These are phyloP conservation scores for Acropora tenuis DNA, from an alignment of 64 coral and sea anemone species.

Conservation along the genomic window DNA sequence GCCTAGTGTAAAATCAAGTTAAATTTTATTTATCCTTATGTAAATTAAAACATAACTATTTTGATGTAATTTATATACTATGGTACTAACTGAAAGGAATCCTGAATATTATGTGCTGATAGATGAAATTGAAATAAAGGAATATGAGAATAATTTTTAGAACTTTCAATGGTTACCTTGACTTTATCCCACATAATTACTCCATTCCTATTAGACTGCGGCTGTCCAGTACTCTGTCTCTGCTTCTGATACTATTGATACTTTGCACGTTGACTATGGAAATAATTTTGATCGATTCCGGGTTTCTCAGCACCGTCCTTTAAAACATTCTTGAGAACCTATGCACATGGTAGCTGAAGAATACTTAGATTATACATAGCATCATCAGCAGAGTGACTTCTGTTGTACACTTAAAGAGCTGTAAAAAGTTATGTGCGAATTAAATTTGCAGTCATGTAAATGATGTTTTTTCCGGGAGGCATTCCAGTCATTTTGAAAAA, in stretches of 20 bases:
- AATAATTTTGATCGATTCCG: not conserved
- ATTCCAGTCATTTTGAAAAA: not conserved
- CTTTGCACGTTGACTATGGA: not conserved
- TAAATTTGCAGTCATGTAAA: not conserved
- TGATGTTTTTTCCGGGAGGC: too few species aligned
- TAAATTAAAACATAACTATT: too few species aligned
- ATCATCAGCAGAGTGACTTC: not conserved
- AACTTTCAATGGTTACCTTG: too few species aligned
- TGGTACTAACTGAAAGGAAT: too few species aligned
- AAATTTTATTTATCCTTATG: too few species aligned
- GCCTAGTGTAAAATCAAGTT: too few species aligned
- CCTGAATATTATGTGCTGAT: too few species aligned
- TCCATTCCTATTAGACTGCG: not conserved
- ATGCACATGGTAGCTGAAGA: not conserved
- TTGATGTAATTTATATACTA: too few species aligned
- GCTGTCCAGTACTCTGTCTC: not conserved
- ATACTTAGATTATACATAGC: not conserved
- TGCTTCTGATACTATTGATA: not conserved
- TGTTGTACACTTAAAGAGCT: not conserved
- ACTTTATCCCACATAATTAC: not conserved
- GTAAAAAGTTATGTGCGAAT: not conserved
- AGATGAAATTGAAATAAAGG: too few species aligned
- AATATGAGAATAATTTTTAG: too few species aligned
- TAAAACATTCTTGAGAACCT: not conserved
- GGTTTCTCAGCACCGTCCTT: conserved; percentile 1